Base-by-base conservation (phyloP, 2,888 invertebrate species). In the Selenia dentaria region DNA sequence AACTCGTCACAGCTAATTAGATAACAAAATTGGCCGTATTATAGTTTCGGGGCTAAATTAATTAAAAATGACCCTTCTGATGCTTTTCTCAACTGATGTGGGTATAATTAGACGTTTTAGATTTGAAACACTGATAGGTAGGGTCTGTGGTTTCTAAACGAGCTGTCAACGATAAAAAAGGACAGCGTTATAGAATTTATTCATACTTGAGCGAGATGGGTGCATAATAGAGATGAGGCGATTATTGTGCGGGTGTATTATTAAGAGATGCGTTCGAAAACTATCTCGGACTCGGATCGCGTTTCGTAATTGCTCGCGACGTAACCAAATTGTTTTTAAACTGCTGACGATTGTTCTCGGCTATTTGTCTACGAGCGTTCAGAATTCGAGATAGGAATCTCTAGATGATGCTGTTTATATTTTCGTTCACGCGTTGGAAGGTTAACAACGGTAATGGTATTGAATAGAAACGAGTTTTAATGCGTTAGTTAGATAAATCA, bases 51-150 rank as follows among this genome's bases (percentile, higher is more conserved):
- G 69, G 71, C 74, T 85, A 87, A 90, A 89, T 90, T 88, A 90
- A 89, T 89, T 89, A 89, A 83, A 85, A 87, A 81, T 79, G 75
- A 79, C 79, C 79, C 76, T 79, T 83, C 80, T 81, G 79, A 82
- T 77, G 79, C 81, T 83, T 78, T 75, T 74, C 74, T 66, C 72
- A 68, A 78, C 75, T 87, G 89, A 90, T 90, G 87, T 86, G 88
- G 89, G 89, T 89, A 87, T 88, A 89, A 89, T 89, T 89, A 90
- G 84, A 79, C 80, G 79, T 81, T 76, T 79, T 81, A 83, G 89
- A 89, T 90, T 80, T 76, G 70, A 71, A 81, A 79, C 65, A 72
- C 73, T 75, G 88, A 88, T 88, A 89, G 65, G 69, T 59, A 70
- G 68, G 69, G 64, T 54, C 65, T 67, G 75, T 69, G 74, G 80